Evolutionary conservation across 2,888 invertebrate genomes (phyloP).

Genomic region (Drosophila austrosaltans): DNA sequence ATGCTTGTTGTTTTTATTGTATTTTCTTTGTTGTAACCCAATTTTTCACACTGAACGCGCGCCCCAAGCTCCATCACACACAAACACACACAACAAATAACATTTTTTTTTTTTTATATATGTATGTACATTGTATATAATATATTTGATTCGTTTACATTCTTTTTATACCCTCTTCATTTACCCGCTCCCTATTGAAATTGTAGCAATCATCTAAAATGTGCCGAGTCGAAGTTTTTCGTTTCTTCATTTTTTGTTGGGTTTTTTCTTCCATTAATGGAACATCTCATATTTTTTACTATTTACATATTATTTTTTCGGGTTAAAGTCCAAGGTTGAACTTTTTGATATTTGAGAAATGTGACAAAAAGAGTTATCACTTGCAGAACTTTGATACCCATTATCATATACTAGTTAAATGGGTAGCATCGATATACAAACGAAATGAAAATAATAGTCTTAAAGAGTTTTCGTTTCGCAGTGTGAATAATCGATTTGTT

Average conservation of each 20-base stretch:
- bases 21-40: constrained; percentile 52
- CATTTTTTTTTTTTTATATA: constrained; percentile 12
- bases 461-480: too few species aligned
- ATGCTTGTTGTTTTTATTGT: constrained; percentile 66
- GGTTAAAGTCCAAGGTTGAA: constrained; percentile 50
- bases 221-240: constrained; percentile 24
- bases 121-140: neutral
- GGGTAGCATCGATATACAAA: too few species aligned
- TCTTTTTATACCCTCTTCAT: neutral
- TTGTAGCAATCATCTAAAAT: constrained; percentile 25
- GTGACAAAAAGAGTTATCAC: too few species aligned
- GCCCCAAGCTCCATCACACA: constrained; percentile 2
- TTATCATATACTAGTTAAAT: neutral
- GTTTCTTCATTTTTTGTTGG: neutral
- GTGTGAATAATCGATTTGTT: too few species aligned
- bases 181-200: constrained; percentile 31
- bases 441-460: too few species aligned
- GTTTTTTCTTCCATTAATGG: constrained; percentile 38
- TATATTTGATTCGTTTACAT: constrained; percentile 19
- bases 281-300: constrained; percentile 36
- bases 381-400: neutral
- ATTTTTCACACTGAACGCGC: constrained; percentile 54
- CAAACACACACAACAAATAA: constrained; percentile 16
- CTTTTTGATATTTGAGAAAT: neutral
- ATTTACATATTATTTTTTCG: neutral